phyloP scores from a whole-genome alignment of 2,113 vertebrate species.

The Channa argus region DNA sequence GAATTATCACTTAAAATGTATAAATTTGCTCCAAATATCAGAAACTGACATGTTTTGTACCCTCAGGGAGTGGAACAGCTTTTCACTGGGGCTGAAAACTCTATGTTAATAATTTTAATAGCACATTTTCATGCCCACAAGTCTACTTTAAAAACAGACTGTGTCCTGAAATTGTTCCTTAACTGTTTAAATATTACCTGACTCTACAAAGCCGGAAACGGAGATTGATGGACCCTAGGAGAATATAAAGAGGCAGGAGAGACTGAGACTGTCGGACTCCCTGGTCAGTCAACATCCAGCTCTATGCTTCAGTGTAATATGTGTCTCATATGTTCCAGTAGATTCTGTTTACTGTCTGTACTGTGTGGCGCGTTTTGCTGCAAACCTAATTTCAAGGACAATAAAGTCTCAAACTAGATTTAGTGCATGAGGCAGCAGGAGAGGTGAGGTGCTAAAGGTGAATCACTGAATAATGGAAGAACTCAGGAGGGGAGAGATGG shows the following conservation, averaged over 20 bases:
- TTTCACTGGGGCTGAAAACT: no score
- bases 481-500: not conserved
- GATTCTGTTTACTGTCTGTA: constrained; percentile 48
- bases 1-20: no score
- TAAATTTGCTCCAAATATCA: no score
- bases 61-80: no score
- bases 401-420: constrained; percentile 68
- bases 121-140: no score
- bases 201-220: no score
- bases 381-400: constrained; percentile 71
- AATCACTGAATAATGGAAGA: constrained; percentile 54
- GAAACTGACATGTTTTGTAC: no score
- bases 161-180: no score
- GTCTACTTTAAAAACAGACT: no score
- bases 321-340: constrained; percentile 52
- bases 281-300: constrained; percentile 1
- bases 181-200: no score
- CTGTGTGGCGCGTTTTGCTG: constrained; percentile 28
- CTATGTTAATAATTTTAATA: no score
- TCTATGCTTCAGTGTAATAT: constrained; percentile 8
- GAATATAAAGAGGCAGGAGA: not conserved
- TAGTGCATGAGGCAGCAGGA: constrained; percentile 30
- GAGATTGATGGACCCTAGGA: not conserved
- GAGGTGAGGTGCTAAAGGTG: constrained; percentile 44
- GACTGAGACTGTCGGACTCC: not conserved